Evolutionary conservation across 2,888 invertebrate genomes (phyloP).

Genomic region (Andricus quercusramuli): DNA sequence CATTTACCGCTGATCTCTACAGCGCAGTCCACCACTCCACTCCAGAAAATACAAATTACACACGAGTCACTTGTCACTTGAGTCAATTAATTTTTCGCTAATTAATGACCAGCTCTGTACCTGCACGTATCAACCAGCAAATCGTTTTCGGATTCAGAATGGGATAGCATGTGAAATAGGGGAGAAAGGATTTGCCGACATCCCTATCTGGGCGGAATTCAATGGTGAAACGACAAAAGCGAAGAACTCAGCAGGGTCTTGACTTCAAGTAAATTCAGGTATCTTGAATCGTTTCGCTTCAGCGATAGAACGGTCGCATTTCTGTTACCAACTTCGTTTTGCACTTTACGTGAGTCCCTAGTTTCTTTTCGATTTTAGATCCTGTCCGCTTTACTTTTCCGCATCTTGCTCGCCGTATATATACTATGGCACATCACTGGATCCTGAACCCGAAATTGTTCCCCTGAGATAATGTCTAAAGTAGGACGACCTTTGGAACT

Average conservation of each 20-base stretch:
- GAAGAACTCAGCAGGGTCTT: slow-evolving; percentile 46
- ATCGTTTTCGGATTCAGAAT: slow-evolving; percentile 55
- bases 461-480: not conserved
- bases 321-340: slow-evolving; percentile 44
- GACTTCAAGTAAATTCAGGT: slow-evolving; percentile 61
- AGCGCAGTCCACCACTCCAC: too few species aligned
- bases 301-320: slow-evolving; percentile 51
- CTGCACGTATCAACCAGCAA: slow-evolving; percentile 52
- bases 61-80: too few species aligned
- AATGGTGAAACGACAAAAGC: slow-evolving; percentile 58
- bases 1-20: too few species aligned
- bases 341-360: slow-evolving; percentile 32
- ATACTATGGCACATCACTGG: not conserved
- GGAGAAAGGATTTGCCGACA: slow-evolving; percentile 43
- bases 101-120: slow-evolving; percentile 15
- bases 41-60: too few species aligned
- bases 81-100: too few species aligned
- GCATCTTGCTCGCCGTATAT: slow-evolving; percentile 1
- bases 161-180: slow-evolving; percentile 49
- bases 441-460: not conserved
- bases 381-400: slow-evolving; percentile 27
- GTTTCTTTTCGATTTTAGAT: slow-evolving; percentile 48
- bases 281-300: slow-evolving; percentile 57
- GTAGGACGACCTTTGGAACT: not conserved
- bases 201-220: slow-evolving; percentile 51